Evolutionary conservation across 2,113 vertebrate genomes (phyloP).

Genomic region (Echinops telfairi): DNA sequence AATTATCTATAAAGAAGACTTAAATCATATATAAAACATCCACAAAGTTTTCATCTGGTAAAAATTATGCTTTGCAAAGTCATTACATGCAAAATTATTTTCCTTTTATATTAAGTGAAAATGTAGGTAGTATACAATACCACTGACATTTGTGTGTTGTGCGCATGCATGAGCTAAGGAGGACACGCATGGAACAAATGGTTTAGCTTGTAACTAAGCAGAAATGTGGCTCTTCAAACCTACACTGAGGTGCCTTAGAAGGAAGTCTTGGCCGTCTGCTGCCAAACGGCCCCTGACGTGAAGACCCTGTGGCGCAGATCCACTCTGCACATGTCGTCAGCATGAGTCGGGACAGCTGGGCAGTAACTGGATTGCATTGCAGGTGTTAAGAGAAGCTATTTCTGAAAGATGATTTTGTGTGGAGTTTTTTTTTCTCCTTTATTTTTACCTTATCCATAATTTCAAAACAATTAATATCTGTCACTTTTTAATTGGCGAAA

Average conservation of each 20-base stretch:
- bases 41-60: neutral
- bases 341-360: neutral
- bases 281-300: neutral
- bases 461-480: neutral
- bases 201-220: neutral
- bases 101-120: slow-evolving; percentile 13
- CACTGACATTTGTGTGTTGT: neutral
- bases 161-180: neutral
- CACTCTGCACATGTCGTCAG: neutral
- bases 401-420: neutral
- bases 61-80: slow-evolving; percentile 7
- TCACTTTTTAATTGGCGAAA: neutral
- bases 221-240: neutral
- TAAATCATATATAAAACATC: neutral
- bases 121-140: neutral
- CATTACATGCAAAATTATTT: neutral
- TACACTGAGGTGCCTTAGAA: neutral
- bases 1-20: neutral
- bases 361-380: neutral
- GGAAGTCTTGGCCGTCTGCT: neutral
- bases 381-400: neutral
- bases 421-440: neutral
- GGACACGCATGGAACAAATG: neutral
- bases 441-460: slow-evolving; percentile 31
- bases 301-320: neutral